Evolutionary conservation across 2,113 vertebrate species (phyloP).

Genomic region (Vicugna pacos): DNA sequence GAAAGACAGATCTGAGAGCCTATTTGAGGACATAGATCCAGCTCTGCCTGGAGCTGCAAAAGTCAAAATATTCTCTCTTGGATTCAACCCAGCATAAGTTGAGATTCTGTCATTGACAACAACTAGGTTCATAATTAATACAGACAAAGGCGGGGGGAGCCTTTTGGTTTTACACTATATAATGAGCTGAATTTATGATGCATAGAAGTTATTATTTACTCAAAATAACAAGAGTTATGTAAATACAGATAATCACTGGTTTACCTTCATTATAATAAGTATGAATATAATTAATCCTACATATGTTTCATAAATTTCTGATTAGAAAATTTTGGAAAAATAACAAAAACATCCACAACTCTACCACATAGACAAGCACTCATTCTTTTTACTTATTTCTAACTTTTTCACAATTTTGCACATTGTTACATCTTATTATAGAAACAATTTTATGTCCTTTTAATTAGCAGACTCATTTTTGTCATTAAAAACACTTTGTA

Average conservation of each 20-base stretch:
- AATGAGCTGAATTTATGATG: neutral
- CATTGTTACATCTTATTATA: neutral
- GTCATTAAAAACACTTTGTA: neutral
- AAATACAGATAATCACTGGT: neutral
- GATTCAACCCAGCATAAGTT: neutral
- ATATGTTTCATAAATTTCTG: neutral
- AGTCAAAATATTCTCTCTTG: neutral
- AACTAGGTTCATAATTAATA: neutral
- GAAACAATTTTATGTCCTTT: neutral
- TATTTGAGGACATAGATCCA: neutral
- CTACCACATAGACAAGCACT: neutral
- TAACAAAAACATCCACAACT: neutral
- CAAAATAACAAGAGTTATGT: neutral
- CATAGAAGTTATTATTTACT: neutral
- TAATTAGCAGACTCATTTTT: neutral
- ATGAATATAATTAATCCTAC: neutral
- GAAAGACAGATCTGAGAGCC: neutral
- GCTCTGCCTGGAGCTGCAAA: neutral
- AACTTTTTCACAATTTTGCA: neutral
- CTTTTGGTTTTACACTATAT: neutral
- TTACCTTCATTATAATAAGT: neutral
- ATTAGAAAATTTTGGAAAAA: neutral
- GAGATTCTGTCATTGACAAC: neutral
- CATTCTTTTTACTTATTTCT: constrained; percentile 12
- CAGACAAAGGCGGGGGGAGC: neutral